These are phyloP conservation scores for Sigmodon hispidus DNA, from an alignment of 2,113 vertebrate genomes.

Conservation along the genomic window DNA sequence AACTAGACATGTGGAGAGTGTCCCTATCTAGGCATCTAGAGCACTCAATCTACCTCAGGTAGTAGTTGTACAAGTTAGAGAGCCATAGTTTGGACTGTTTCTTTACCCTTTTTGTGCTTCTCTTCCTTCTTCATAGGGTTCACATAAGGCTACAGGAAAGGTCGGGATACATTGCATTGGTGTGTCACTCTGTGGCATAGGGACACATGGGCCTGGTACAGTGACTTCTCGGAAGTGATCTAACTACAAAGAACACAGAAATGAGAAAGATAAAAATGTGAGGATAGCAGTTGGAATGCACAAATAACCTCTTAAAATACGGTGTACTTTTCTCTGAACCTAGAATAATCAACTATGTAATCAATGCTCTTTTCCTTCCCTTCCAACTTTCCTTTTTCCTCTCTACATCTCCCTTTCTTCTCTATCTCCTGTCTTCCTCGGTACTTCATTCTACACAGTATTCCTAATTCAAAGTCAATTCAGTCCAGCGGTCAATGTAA, in stretches of 20 bases:
- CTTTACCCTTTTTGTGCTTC: conserved; percentile 27
- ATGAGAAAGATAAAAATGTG: conserved; percentile 30
- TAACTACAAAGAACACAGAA: not conserved
- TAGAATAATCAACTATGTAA: conserved; percentile 18
- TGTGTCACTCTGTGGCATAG: not conserved
- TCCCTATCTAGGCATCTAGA: not conserved
- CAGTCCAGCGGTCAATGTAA: conserved; percentile 56
- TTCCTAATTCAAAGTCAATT: conserved; percentile 60
- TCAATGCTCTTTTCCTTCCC: not conserved
- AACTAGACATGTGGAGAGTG: not conserved
- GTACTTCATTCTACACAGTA: not conserved
- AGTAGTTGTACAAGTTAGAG: not conserved
- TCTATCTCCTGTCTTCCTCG: not conserved
- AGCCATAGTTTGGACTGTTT: not conserved
- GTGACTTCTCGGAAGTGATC: conserved; percentile 40
- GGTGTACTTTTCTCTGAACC: not conserved
- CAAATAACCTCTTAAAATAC: conserved; percentile 49
- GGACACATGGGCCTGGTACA: not conserved
- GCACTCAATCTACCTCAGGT: not conserved
- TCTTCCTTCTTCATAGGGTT: conserved; percentile 35
- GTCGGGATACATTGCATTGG: not conserved
- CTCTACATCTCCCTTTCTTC: no score
- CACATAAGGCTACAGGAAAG: conserved; percentile 40
- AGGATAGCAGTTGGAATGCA: conserved; percentile 3
- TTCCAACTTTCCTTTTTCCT: not conserved